Conservation (phyloP, 2,113 vertebrate species). For the Trochalopteron elliotii region DNA sequence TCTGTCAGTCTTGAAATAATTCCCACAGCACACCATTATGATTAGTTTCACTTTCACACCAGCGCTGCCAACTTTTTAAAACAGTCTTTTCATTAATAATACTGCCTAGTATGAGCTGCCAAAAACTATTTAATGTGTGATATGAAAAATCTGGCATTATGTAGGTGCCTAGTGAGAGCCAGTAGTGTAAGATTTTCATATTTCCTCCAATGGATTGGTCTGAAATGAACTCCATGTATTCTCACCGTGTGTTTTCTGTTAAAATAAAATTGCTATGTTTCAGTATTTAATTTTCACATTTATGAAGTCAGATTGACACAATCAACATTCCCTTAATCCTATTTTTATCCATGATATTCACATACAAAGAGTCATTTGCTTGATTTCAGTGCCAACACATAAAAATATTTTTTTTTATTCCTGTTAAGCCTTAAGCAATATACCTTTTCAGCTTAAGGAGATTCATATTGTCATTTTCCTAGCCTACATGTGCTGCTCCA, state of each 20-base stretch:
- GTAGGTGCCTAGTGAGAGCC: not conserved
- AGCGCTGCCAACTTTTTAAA: constrained; percentile 40
- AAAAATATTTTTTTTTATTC: not conserved
- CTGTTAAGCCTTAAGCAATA: not conserved
- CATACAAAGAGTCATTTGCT: not conserved
- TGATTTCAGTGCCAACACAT: not conserved
- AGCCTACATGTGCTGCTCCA: not conserved
- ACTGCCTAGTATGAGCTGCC: not conserved
- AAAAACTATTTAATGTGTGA: constrained; percentile 31
- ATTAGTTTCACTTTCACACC: constrained; percentile 18
- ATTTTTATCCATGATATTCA: not conserved
- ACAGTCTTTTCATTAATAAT: constrained; percentile 32
- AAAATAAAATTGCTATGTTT: not conserved
- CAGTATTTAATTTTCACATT: not conserved
- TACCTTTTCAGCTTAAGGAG: not conserved
- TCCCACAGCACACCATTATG: not conserved
- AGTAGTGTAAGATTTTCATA: not conserved
- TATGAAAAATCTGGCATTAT: constrained; percentile 6
- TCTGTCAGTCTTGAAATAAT: constrained; percentile 22
- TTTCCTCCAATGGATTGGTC: not conserved
- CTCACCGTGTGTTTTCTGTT: not conserved
- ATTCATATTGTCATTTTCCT: not conserved
- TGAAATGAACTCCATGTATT: not conserved
- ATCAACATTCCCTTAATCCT: not conserved
- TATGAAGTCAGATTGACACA: not conserved